These are phyloP conservation scores for Tiliqua scincoides DNA, from an alignment of 2,113 vertebrate genomes.

Conservation along the genomic window DNA sequence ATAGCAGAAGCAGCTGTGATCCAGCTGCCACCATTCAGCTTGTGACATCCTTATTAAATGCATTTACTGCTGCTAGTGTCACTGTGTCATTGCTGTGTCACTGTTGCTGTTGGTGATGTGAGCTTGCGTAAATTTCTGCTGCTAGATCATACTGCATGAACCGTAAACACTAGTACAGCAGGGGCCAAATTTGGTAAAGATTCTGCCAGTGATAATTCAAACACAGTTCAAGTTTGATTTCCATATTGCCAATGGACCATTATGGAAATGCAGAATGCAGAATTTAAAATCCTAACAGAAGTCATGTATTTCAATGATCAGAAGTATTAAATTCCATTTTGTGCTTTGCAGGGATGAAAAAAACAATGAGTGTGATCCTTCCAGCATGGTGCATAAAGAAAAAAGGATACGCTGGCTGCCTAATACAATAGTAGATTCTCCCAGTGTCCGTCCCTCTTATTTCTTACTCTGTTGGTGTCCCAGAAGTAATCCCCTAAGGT, in stretches of 20 bases:
- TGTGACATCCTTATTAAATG: not conserved
- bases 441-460: too few relatives aligned
- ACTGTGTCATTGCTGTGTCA: too few relatives aligned
- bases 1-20: slow-evolving; percentile 30
- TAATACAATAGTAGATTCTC: not conserved
- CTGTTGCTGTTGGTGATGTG: not conserved
- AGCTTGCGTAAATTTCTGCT: not conserved
- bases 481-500: not conserved
- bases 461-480: not conserved
- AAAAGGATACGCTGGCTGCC: not conserved
- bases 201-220: not conserved
- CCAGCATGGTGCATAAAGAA: too few relatives aligned
- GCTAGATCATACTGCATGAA: not conserved
- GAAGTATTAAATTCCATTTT: not conserved
- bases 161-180: not conserved
- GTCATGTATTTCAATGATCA: too few relatives aligned
- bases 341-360: not conserved
- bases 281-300: too few relatives aligned
- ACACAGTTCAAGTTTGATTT: not conserved
- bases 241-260: too few relatives aligned
- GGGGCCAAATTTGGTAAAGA: not conserved
- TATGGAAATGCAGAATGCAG: too few relatives aligned
- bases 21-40: slow-evolving; percentile 22
- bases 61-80: slow-evolving; percentile 2
- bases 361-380: not conserved